phyloP scores from a whole-genome alignment of 2,113 vertebrate genomes.

The Potamarius usumacintae region DNA sequence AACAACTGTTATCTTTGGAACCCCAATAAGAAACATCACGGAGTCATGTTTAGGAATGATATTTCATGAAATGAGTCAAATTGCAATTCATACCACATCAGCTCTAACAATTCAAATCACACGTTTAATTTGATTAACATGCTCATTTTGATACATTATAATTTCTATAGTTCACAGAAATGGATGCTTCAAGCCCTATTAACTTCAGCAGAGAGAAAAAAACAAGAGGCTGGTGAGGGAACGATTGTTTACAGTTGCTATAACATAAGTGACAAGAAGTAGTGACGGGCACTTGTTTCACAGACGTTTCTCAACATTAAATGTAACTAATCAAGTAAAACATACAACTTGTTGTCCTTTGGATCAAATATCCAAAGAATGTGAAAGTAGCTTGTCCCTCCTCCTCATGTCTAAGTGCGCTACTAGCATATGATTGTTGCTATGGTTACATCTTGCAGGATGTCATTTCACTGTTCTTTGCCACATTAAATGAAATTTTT shows the following conservation, averaged over 20 bases:
- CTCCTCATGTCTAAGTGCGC: neutral
- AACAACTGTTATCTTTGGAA: neutral
- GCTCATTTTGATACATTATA: neutral
- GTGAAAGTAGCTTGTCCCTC: neutral
- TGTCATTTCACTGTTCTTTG: neutral
- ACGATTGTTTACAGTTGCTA: too few species aligned
- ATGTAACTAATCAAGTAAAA: too few species aligned
- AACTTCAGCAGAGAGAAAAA: too few species aligned
- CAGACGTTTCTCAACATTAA: too few species aligned
- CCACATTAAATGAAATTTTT: neutral
- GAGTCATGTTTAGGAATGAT: too few species aligned
- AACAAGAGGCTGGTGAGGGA: too few species aligned
- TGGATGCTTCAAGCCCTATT: neutral
- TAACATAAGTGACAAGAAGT: neutral
- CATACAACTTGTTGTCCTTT: too few species aligned
- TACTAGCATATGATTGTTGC: neutral
- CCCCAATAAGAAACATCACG: neutral
- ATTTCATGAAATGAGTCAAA: neutral
- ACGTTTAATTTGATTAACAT: neutral
- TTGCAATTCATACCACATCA: neutral
- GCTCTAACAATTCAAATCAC: neutral
- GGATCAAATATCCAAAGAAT: too few species aligned
- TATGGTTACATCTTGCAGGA: neutral
- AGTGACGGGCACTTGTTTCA: neutral
- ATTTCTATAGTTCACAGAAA: neutral